phyloP scores from a whole-genome alignment of 2,797 vertebrate species.

The Myripristis jacobus region DNA sequence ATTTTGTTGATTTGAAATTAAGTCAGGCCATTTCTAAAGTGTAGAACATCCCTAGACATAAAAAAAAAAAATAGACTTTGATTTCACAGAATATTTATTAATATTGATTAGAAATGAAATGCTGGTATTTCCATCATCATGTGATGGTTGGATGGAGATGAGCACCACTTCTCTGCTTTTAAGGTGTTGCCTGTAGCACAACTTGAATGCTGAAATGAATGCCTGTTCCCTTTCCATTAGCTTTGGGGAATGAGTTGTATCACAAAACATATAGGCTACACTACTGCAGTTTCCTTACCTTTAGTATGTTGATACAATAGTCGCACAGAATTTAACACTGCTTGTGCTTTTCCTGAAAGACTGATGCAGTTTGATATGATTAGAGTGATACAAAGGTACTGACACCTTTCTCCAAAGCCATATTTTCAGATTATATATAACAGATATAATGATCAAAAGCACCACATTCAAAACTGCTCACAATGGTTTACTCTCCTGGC shows the following conservation, averaged over 20 bases:
- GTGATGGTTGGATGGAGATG: constrained; percentile 6
- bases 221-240: not conserved
- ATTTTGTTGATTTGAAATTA: constrained; percentile 80
- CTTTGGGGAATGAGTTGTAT: constrained; percentile 2
- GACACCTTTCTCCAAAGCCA: too few relatives aligned
- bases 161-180: constrained; percentile 12
- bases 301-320: not conserved
- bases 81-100: not conserved
- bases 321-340: not conserved
- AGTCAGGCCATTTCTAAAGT: constrained; percentile 53
- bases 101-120: not conserved
- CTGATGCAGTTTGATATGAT: not conserved
- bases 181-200: not conserved
- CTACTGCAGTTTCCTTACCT: not conserved
- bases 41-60: constrained; percentile 13
- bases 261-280: not conserved
- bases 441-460: constrained; percentile 50
- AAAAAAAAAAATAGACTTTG: constrained; percentile 17
- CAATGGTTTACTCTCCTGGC: constrained; percentile 55
- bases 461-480: constrained; percentile 63
- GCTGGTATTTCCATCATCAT: not conserved
- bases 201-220: constrained; percentile 20
- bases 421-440: constrained; percentile 16
- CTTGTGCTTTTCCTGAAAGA: not conserved
- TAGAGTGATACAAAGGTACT: not conserved